Evolutionary conservation across 53 echinoderm and acorn worm species (phyloP), one percentile per base, ranked within the genome.

Genomic region (Arbacia lixula): DNA sequence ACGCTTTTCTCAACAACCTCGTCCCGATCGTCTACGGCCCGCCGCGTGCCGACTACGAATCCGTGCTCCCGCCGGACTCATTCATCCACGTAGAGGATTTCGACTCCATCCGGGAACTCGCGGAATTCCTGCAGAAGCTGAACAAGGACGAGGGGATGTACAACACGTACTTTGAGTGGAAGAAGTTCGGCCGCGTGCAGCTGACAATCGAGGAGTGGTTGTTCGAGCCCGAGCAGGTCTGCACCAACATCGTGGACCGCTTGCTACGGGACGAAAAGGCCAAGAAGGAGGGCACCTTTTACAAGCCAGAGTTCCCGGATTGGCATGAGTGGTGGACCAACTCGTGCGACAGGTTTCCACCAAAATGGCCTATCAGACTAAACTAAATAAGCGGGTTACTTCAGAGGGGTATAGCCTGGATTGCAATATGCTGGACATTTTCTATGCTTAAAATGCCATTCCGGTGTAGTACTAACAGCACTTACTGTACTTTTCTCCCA

Each of bases 11-110:
- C 6, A 85, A 85, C 34, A 37, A 58, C 60, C 29, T 85, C 6
- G 72, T 85, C 2, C 85, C 85, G 28, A 61, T 85, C 33, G 85
- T 73, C 5, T 72, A 62, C 46, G 85, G 85, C 2, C 36, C 85
- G 30, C 31, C 73, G 33, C 37, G 34, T 10, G 33, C 36, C 14
- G 72, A 85, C 61, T 85, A 85, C 49, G 85, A 85, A n/a, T 37
- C 38, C 12, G 43, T 85, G 10, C 32, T 60, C 1, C 85, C 85
- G 6, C 85, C 85, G 11, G 43, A 85, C n/a, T 72, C 72, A 8
- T 85, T 85, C 60, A 85, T 85, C 11, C 61, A 60, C 21, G 38
- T 85, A n/a, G 30, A 85, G 20, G 85, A 85, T 19, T 85, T 72
- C 49, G 32, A 58, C 2, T 72, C 71, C 20, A 46, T 85, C 10